Evolutionary conservation across 1,140 invertebrate species (phyloP).

Genomic region (Condylostylus longicornis): DNA sequence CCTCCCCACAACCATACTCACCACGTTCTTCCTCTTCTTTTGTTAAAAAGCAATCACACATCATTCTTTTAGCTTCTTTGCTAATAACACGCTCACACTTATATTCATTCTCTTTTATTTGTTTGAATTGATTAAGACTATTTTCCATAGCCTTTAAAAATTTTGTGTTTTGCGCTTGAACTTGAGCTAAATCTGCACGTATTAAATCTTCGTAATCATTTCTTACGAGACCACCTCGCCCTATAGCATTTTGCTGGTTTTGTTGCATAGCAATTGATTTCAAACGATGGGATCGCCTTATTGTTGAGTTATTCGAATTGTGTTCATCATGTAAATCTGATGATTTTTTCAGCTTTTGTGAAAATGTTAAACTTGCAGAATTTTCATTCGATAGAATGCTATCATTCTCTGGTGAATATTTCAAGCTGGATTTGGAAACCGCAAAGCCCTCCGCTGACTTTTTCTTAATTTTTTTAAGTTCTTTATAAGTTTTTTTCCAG

Average conservation of each 20-base stretch:
- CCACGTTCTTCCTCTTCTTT: conserved; percentile 73
- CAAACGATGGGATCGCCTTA: conserved; percentile 25
- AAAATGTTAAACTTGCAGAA: not conserved
- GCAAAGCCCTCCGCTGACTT: too few relatives aligned
- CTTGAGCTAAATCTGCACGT: conserved; percentile 18
- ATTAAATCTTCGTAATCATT: conserved; percentile 12
- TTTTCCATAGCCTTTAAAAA: conserved; percentile 35
- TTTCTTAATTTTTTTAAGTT: too few relatives aligned
- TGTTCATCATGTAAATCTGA: too few relatives aligned
- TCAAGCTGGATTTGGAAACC: too few relatives aligned
- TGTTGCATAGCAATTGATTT: conserved; percentile 20
- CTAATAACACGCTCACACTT: conserved; percentile 61
- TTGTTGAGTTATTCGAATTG: conserved; percentile 4
- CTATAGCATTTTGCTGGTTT: conserved; percentile 10
- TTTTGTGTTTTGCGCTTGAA: conserved; percentile 21
- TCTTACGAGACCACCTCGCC: conserved; percentile 15
- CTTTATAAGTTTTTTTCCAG: too few relatives aligned
- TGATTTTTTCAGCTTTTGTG: not conserved
- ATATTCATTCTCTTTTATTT: conserved; percentile 74
- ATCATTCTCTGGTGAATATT: too few relatives aligned
- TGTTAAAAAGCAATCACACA: conserved; percentile 85
- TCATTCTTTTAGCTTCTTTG: conserved; percentile 83
- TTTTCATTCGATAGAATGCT: not conserved
- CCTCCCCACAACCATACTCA: conserved; percentile 79
- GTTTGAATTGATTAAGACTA: conserved; percentile 60